Percentiles rank a stretch among this genome's conserved stretches.
These are phyloP conservation scores for Macropis europaea DNA, from an alignment of 2,888 invertebrate genomes.

Conservation along the genomic window DNA sequence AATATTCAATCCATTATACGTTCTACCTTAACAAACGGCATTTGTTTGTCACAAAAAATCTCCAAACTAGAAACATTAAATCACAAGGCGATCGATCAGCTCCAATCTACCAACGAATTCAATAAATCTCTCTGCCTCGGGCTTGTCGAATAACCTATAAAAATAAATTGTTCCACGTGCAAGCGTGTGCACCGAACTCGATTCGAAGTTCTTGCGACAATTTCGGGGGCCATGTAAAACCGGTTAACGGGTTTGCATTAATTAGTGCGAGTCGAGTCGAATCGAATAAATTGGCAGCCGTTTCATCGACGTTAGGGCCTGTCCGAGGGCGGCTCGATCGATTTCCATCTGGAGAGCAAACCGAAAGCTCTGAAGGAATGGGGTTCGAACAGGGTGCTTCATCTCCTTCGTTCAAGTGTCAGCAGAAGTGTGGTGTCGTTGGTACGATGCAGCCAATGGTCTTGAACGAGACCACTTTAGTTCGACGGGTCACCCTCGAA, in stretches of 20 bases:
- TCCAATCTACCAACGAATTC: too few relatives aligned
- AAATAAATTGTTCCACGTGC: conserved; percentile 2
- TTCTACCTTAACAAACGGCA: too few relatives aligned
- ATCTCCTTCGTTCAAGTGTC: conserved; percentile 52
- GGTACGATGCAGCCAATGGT: conserved; percentile 44
- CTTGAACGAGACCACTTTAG: conserved; percentile 48
- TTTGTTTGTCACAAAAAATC: too few relatives aligned
- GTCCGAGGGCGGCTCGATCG: conserved; percentile 45
- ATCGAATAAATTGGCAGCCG: conserved; percentile 26
- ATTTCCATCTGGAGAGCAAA: conserved; percentile 55
- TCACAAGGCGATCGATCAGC: too few relatives aligned
- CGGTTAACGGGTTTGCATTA: conserved; percentile 37
- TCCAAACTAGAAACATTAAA: too few relatives aligned
- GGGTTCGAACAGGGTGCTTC: conserved; percentile 39
- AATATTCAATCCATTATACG: too few relatives aligned
- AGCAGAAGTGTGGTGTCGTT: conserved; percentile 41
- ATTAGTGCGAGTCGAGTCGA: conserved; percentile 22
- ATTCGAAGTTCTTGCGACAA: too few relatives aligned
- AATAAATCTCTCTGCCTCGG: too few relatives aligned
- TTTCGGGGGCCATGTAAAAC: conserved; percentile 2
- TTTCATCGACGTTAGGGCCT: conserved; percentile 39
- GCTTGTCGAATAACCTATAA: conserved; percentile 7
- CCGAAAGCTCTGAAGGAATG: conserved; percentile 32
- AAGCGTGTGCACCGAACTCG: neutral
- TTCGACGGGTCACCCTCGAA: conserved; percentile 31